Base-by-base conservation (phyloP, 1,140 invertebrate genomes). In the Drosophila lini region DNA sequence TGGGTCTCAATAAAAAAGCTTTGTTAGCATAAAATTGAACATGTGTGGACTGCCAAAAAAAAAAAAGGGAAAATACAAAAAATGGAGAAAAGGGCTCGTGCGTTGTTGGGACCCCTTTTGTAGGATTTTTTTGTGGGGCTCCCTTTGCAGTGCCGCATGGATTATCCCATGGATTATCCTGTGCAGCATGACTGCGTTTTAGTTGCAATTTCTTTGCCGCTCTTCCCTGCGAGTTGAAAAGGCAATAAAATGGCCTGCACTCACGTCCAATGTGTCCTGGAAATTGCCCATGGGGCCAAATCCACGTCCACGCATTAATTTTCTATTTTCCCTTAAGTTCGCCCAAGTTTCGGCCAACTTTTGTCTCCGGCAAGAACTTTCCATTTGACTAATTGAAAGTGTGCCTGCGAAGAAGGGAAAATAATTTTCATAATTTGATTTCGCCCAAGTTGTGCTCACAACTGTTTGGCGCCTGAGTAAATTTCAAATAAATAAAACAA, bases 391-490 rank as follows among this genome's bases (percentile, higher is more conserved):
- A 88, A 88, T 80, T 88, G 82, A 86, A 86, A 82, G 74, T 77
- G 59, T 73, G 52, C 57, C 64, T 73, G 82, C 74, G 63, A 60
- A 70, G 45, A 47, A 67, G 36, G 53, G 59, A 69, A 82, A 82
- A 80, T 77, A 74, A 83, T 83, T 88, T 88, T 65, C 80, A 88
- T 86, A 88, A 88, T 86, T 88, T 88, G 81, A 85, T 84, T 85
- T 78, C 19, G 48, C 28, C 16, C 64, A 58, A 71, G 38, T 50
- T 22, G 25, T 9, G 19, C 8, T 31, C 53, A 40, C 59, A 78
- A 64, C 74, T 61, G 44, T 78, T 78, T 78, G 75, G 59, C 63
- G 70, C 63, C 62, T 70, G 56, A 44, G 57, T 62, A 71, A 70
- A 74, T 74, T 61, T 74, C 22, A 61, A 61, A 74, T 73, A 61